Base-by-base conservation (phyloP, 1,140 invertebrate genomes). In the Diorhabda elongata region DNA sequence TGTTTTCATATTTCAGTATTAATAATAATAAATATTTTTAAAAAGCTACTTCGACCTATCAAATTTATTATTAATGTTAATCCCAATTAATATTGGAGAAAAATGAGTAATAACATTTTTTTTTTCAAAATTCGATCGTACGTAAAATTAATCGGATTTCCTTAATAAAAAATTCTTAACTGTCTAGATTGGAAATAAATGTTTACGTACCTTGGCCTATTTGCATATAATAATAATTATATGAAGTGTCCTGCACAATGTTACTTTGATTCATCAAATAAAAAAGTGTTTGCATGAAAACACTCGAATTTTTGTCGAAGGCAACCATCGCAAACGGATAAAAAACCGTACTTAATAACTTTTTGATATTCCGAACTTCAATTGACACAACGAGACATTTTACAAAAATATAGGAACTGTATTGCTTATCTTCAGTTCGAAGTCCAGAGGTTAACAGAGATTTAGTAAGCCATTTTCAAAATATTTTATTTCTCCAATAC, bases 221-320 rank as follows among this genome's bases (percentile, higher is more conserved):
- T 65, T 74, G 71, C 67, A 75, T 66, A 60, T 75, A 78, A 69
- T 81, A 81, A 72, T 79, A 79, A 69, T 78, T 80, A 62, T 80
- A 80, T 42, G 78, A 78, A 41, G 61, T 69, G 6, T 76, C 74
- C 58, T 77, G 67, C 63, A 79, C 76, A n/a, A 79, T 73, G 57
- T 72, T 78, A 67, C 76, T 81, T 68, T 81, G 78, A 64, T 78
- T 78, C 68, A 79, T 75, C 41, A 79, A 66, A 61, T 74, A 76
- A 64, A 79, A 74, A 26, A 79, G 56, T 1, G 77, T 78, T 63
- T 73, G 68, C 58, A 77, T 52, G 60, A 75, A 73, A 59, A 77
- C 64, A 59, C 73, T 74, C 47, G 64, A 65, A 60, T 60, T 62
- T 4, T 58, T 68, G n/a, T 52, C 57, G 9, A 68, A 8, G 3